These are phyloP conservation scores for Gambusia holbrooki DNA, from an alignment of 2,113 vertebrate genomes.

Conservation along the genomic window DNA sequence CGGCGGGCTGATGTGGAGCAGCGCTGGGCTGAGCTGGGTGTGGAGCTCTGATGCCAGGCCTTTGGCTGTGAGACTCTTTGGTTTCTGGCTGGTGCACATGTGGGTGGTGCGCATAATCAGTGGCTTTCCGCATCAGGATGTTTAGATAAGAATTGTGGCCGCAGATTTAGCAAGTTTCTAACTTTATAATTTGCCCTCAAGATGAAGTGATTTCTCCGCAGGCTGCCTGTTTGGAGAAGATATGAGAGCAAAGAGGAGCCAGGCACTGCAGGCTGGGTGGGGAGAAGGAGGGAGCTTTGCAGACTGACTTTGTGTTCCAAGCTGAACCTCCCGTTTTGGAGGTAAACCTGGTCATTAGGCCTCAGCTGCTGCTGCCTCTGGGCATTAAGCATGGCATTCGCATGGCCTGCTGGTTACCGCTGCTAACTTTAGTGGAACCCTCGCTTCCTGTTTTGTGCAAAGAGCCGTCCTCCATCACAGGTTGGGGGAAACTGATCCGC, in stretches of 20 bases:
- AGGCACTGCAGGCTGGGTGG: background rate
- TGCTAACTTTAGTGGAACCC: background rate
- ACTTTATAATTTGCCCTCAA: conserved; percentile 49
- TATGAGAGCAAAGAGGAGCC: background rate
- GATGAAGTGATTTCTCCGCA: conserved; percentile 44
- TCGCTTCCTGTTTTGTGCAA: background rate
- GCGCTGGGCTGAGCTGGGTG: conserved; percentile 47
- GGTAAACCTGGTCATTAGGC: background rate
- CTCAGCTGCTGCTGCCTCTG: conserved; percentile 39
- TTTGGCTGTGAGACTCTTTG: conserved; percentile 17
- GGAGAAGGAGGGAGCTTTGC: no score
- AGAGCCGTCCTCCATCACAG: background rate
- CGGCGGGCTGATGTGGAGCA: conserved; percentile 28
- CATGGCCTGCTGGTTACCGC: conserved; percentile 50
- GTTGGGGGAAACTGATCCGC: conserved; percentile 8
- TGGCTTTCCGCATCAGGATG: conserved; percentile 66
- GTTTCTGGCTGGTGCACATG: conserved; percentile 50
- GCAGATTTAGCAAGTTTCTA: conserved; percentile 46
- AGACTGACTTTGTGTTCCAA: background rate
- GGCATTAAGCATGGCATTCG: conserved; percentile 1
- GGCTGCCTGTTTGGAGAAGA: conserved; percentile 32
- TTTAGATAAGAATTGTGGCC: conserved; percentile 62
- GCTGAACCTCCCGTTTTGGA: background rate
- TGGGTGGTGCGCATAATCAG: conserved; percentile 60
- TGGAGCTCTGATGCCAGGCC: conserved; percentile 35